Evolutionary conservation across 2,888 invertebrate species (phyloP).

Genomic region (Panopea generosa): DNA sequence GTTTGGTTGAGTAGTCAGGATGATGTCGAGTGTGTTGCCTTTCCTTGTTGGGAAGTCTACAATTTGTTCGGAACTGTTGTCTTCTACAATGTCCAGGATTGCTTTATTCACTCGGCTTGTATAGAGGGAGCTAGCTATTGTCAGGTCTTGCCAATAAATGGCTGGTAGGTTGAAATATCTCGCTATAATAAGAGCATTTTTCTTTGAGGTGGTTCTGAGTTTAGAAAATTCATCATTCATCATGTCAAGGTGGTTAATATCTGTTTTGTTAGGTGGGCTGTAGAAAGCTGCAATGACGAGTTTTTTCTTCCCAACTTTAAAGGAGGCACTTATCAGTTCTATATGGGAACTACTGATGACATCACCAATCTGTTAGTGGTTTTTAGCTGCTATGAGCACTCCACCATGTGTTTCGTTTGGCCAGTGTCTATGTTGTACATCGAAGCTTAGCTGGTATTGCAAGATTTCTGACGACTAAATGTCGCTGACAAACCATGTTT

Average conservation of each 20-base stretch:
- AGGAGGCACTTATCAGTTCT: background rate
- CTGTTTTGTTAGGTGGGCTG: slow-evolving; percentile 32
- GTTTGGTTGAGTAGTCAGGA: slow-evolving; percentile 43
- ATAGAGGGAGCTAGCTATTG: slow-evolving; percentile 6
- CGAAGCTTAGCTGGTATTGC: background rate
- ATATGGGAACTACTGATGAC: background rate
- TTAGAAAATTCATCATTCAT: slow-evolving; percentile 7
- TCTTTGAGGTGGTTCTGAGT: slow-evolving; percentile 3
- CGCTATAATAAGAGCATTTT: slow-evolving; percentile 4
- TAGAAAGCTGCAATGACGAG: slow-evolving; percentile 22
- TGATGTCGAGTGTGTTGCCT: slow-evolving; percentile 39
- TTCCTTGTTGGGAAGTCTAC: slow-evolving; percentile 44
- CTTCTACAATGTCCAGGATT: slow-evolving; percentile 1
- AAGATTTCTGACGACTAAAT: background rate
- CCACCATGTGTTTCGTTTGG: slow-evolving; percentile 17
- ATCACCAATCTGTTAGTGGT: background rate
- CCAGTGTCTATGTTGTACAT: background rate
- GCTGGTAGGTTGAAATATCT: slow-evolving; percentile 38
- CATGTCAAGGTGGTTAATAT: slow-evolving; percentile 10
- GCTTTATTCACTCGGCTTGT: background rate
- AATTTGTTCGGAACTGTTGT: slow-evolving; percentile 26
- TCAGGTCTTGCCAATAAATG: slow-evolving; percentile 21
- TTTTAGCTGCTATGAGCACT: slow-evolving; percentile 11
- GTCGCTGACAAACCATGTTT: slow-evolving; percentile 2
- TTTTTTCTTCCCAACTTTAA: slow-evolving; percentile 8